Base-by-base conservation (phyloP, 2,113 vertebrate species). In the Delphinapterus leucas region DNA sequence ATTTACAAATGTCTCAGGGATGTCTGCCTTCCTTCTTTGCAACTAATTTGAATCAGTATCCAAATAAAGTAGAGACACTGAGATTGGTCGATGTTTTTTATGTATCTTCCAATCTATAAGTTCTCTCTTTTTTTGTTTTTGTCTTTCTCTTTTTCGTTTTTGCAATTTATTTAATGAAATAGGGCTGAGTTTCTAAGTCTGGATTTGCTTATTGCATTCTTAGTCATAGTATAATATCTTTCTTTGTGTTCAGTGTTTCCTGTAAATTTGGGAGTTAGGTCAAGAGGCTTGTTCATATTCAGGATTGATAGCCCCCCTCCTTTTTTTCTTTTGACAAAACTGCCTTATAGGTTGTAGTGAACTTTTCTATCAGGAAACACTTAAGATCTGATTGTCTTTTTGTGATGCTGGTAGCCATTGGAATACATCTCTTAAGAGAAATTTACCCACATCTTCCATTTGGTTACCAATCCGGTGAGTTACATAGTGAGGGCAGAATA, bases 21-120 rank as follows among this genome's bases (percentile, higher is more conserved):
- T 89, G 26, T 85, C 28, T 20, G 10, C 13, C 38, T 25, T 8
- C 23, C 8, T 8, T 12, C 8, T 20, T n/a, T 17, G 26, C 20
- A 41, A 18, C 4, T 95, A 91, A 81, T 36, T 94, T 93, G 80
- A 96, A 67, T 90, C 33, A 58, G 26, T 80, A 79, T 96, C n/a
- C 26, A 90, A 38, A 79, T 92, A 65, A 96, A 85, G 41, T 89
- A 63, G 38, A 44, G 25, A n/a, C 6, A 15, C 76, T 81, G 49
- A 55, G 33, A 88, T 76, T 96, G 73, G 26, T 87, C 91, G 44
- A 20, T 49, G 13, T 68, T 18, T 93, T 81, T 41, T 38, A 8
- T 95, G 33, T 90, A 18, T 91, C 33, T 77, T 92, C 28, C 74
- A 49, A 41, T 73, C 26, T 77, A 2, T 89, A 61, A 58, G 6